Evolutionary conservation across 2,113 vertebrate genomes (phyloP).

Genomic region (Catagonus wagneri): DNA sequence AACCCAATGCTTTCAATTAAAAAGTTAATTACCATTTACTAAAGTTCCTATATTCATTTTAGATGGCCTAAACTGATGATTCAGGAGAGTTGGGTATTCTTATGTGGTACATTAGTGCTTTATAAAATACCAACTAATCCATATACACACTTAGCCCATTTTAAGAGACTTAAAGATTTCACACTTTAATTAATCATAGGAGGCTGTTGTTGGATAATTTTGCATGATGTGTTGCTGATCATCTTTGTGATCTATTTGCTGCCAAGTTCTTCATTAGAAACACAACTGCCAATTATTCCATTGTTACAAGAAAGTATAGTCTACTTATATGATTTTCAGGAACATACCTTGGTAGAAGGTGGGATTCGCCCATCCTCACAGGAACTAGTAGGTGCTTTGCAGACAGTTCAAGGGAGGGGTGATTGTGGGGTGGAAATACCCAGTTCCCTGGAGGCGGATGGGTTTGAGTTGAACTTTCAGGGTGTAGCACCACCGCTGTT

Average conservation of each 20-base stretch:
- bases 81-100: neutral
- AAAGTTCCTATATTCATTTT: neutral
- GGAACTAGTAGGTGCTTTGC: neutral
- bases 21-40: slow-evolving; percentile 54
- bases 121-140: neutral
- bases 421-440: neutral
- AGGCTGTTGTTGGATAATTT: neutral
- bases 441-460: neutral
- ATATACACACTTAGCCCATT: neutral
- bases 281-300: slow-evolving; percentile 37
- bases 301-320: slow-evolving; percentile 43
- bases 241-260: slow-evolving; percentile 54
- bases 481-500: neutral
- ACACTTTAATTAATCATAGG: neutral
- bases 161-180: slow-evolving; percentile 37
- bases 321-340: neutral
- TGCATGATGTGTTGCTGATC: neutral
- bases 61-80: slow-evolving; percentile 35
- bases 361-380: neutral
- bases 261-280: slow-evolving; percentile 38
- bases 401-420: neutral
- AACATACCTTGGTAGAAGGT: neutral
- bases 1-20: slow-evolving; percentile 28
- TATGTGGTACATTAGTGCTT: neutral
- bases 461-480: neutral